Percentiles rank a stretch among this genome's conserved stretches.
Evolutionary conservation across 2,888 invertebrate genomes (phyloP).

Genomic region (Euplexia lucipara): DNA sequence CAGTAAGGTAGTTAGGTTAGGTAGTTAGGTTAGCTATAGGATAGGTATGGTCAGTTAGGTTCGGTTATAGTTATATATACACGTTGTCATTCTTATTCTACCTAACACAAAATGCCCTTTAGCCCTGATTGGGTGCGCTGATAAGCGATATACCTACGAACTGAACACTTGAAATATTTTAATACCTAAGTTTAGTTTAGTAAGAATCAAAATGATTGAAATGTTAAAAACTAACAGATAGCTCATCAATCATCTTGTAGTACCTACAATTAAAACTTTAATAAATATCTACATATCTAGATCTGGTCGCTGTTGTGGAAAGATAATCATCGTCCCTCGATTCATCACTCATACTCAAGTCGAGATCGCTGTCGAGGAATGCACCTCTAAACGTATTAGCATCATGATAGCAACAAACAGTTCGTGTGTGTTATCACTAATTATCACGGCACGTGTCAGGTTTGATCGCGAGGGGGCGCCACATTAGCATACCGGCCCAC

Average conservation of each 20-base stretch:
- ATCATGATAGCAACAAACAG: slow-evolving; percentile 45
- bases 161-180: too few species aligned
- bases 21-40: too few species aligned
- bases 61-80: too few species aligned
- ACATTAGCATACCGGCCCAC: slow-evolving; percentile 48
- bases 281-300: not conserved
- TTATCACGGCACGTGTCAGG: slow-evolving; percentile 50
- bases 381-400: slow-evolving; percentile 13
- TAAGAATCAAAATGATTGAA: not conserved
- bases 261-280: slow-evolving; percentile 1
- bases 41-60: too few species aligned
- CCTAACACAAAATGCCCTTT: too few species aligned
- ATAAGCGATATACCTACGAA: too few species aligned
- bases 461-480: slow-evolving; percentile 42
- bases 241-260: slow-evolving; percentile 21
- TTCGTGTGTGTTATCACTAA: slow-evolving; percentile 56
- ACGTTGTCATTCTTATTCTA: too few species aligned
- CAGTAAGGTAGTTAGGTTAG: too few species aligned
- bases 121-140: too few species aligned
- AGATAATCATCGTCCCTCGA: slow-evolving; percentile 1
- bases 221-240: not conserved
- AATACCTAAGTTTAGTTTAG: not conserved
- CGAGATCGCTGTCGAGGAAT: slow-evolving; percentile 30
- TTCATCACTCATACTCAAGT: slow-evolving; percentile 37
- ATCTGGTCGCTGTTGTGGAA: not conserved